Evolutionary conservation across 1,140 invertebrate species (phyloP), one percentile per base, ranked within the genome.

Genomic region (Littorina saxatilis): DNA sequence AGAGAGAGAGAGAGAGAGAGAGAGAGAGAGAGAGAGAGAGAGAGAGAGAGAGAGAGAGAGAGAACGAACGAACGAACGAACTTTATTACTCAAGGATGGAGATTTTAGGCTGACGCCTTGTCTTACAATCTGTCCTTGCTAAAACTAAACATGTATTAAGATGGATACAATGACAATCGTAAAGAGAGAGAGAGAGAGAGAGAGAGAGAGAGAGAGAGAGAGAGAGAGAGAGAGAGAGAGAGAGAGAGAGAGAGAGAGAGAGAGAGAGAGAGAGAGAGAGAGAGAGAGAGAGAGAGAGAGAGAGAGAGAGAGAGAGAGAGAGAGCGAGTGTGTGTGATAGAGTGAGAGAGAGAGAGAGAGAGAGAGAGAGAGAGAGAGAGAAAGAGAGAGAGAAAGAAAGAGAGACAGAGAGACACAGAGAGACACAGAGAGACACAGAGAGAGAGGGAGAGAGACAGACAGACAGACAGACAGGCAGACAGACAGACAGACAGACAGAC

Each of bases 401-500:
- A 27, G 17, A 68, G 32, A n/a, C 17, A 37, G 40, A 37, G 32
- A 32, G 20, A 75, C 20, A 55, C 40, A 55, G 29, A 23, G 40
- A 9, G 27, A 50, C 1, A 20, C 13, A 13, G 32, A 17, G 23
- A 47, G 0, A 20, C 1, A 50, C 20, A 50, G 29, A 5, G 50
- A 29, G 23, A 50, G 50, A 75, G 20, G 50, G 40, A 47, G 29
- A 75, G 23, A 75, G 0, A 75, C 11, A 72, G 35, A 72, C 11
- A 72, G 35, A 72, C 27, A 72, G 39, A 72, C 27, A 72, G 39
- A 72, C 27, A 72, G 68, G 17, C 17, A 72, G 35, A 72, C 11
- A 72, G 35, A 72, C 27, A 72, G 35, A 72, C 27, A 72, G 68
- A 72, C 13, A 72, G 68, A 72, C 13, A 72, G 68, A 72, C 1